A percentile compares a stretch with the other conserved stretches of the same genome.
Conservation (phyloP, 1,140 invertebrate species). For the Hyposmocoma kahamanoa region DNA sequence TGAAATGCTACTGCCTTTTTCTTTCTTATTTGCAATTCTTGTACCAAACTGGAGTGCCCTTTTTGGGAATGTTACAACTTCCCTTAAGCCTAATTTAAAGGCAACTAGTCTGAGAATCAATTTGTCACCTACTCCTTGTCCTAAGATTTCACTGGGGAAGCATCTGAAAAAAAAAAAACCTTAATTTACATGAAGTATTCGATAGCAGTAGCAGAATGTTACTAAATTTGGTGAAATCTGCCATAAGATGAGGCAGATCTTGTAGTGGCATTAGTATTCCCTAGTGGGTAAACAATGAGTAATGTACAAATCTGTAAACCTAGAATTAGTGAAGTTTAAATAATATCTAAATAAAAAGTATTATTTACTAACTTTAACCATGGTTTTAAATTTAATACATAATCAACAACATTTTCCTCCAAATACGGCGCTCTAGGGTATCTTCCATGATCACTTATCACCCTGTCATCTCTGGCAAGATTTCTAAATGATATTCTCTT, state of each 20-base stretch:
- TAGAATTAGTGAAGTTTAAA: too few relatives aligned
- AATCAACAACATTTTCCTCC: conserved; percentile 91
- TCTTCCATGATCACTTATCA: conserved; percentile 85
- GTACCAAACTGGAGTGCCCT: conserved; percentile 98
- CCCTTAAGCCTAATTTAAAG: conserved; percentile 79
- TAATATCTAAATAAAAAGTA: too few relatives aligned
- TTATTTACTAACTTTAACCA: conserved; percentile 13
- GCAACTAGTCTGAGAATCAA: conserved; percentile 89
- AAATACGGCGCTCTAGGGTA: conserved; percentile 93
- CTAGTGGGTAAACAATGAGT: too few relatives aligned
- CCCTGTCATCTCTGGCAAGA: conserved; percentile 94
- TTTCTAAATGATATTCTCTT: conserved; percentile 92
- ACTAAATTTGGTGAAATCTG: conserved; percentile 57
- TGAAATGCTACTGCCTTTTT: conserved; percentile 89
- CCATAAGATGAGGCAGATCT: too few relatives aligned
- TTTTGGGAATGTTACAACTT: conserved; percentile 85
- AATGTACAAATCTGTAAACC: too few relatives aligned
- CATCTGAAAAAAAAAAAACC: conserved; percentile 74
- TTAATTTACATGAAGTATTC: neutral
- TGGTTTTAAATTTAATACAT: conserved; percentile 44
- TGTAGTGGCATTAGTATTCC: too few relatives aligned
- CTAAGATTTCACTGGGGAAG: conserved; percentile 76
- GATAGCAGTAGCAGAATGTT: conserved; percentile 34
- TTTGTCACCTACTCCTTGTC: conserved; percentile 94
- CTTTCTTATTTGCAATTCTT: conserved; percentile 92